Conservation (phyloP, 1,140 invertebrate species). For the Rhyacophila brunnea region DNA sequence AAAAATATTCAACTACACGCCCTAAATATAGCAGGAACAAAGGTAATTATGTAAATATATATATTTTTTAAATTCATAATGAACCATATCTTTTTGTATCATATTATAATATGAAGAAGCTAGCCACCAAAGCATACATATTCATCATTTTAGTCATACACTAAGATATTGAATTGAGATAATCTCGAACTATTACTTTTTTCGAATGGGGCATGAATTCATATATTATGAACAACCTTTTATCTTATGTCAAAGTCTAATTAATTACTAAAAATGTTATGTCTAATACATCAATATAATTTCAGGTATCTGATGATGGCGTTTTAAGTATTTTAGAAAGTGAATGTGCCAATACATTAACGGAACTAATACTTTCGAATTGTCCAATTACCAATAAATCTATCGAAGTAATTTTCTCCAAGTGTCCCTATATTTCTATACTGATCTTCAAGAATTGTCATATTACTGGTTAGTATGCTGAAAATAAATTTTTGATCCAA, state of each 20-base stretch:
- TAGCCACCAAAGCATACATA: too few species aligned
- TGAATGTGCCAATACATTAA: conserved; percentile 8
- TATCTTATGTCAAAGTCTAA: too few species aligned
- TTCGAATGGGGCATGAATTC: too few species aligned
- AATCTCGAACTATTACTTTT: too few species aligned
- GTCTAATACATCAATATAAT: background rate
- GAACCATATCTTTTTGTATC: too few species aligned
- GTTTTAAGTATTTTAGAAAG: conserved; percentile 12
- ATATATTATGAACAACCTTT: too few species aligned
- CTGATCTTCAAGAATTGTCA: conserved; percentile 8
- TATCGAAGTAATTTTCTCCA: background rate
- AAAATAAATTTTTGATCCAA: too few species aligned
- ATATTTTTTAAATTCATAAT: background rate
- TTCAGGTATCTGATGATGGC: conserved; percentile 23
- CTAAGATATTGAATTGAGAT: too few species aligned
- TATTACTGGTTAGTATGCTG: conserved; percentile 8
- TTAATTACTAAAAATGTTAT: too few species aligned
- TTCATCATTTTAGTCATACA: too few species aligned
- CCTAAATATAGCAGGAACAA: conserved; percentile 15
- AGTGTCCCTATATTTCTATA: conserved; percentile 10
- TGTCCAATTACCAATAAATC: conserved; percentile 8
- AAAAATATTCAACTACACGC: conserved; percentile 7
- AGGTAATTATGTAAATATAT: conserved; percentile 8
- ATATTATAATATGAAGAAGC: too few species aligned
- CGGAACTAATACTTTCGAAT: conserved; percentile 7